phyloP scores from a whole-genome alignment of 2,888 invertebrate genomes.

The Folsomia candida region DNA sequence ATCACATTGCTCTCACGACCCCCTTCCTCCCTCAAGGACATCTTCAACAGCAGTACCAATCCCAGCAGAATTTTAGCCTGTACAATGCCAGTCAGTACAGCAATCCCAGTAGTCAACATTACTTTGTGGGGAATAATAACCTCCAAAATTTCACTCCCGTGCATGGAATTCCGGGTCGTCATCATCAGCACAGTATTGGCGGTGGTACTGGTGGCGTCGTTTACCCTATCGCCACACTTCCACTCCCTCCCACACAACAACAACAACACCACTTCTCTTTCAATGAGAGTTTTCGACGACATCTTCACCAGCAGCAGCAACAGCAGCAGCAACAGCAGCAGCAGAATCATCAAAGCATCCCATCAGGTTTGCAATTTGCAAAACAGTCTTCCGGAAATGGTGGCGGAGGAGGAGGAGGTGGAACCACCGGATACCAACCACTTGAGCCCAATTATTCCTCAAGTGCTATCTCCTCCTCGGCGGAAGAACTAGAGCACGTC shows the following conservation, averaged over 20 bases:
- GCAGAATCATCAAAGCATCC: background rate
- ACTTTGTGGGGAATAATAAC: background rate
- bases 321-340: slow-evolving; percentile 21
- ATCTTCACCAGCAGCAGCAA: slow-evolving; percentile 25
- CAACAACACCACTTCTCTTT: slow-evolving; percentile 24
- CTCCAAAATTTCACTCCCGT: background rate
- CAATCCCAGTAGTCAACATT: slow-evolving; percentile 3
- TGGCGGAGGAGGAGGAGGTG: too few species aligned
- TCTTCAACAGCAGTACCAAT: slow-evolving; percentile 10
- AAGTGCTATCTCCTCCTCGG: slow-evolving; percentile 33
- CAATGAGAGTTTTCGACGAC: slow-evolving; percentile 31
- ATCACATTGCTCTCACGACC: slow-evolving; percentile 32
- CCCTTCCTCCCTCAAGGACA: background rate
- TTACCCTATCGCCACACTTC: slow-evolving; percentile 18
- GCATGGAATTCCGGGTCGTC: background rate
- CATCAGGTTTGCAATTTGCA: background rate
- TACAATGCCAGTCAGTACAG: slow-evolving; percentile 14
- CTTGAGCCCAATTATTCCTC: slow-evolving; percentile 39
- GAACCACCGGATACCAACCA: slow-evolving; percentile 33
- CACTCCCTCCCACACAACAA: background rate
- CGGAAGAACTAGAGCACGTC: slow-evolving; percentile 39
- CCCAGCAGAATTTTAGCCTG: slow-evolving; percentile 13
- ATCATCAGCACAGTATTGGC: background rate
- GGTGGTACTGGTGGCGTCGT: background rate
- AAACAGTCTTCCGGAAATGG: slow-evolving; percentile 7